Base-by-base conservation (phyloP, 2,888 invertebrate species). In the Thecocarcelia acutangulata region DNA sequence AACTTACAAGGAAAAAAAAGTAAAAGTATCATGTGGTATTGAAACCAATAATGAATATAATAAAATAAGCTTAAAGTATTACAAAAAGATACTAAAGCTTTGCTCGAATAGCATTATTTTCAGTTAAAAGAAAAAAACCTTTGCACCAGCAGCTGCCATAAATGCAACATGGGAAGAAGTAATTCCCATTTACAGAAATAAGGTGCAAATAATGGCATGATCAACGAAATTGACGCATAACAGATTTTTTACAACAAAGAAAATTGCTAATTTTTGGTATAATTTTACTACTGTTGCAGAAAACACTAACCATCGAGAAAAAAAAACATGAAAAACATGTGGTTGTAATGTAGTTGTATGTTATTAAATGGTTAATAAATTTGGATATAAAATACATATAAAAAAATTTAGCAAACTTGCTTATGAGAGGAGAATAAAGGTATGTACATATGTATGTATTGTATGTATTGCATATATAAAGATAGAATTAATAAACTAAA, bases 11-110 rank as follows among this genome's bases (percentile, higher is more conserved):
- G 1, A 33, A 33, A 33, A 75, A 50, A 80, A 81, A 73, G 56
- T 73, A 76, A 83, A 80, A 82, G 74, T 79, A 73, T 78, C 70
- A 79, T 81, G 61, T 78, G 73, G 64, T 61, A 73, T 48, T 72
- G 61, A 70, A 84, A 85, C 88, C 87, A 87, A 88, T 90, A 89
- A 90, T 88, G 87, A 84, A 83, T 85, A 85, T 87, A 87, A 90
- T 90, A 90, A 90, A 90, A 88, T 87, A 86, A 90, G 90, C 90
- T 90, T 86, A 87, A 86, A 86, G 88, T 87, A 87, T 89, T 89
- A 89, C 86, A 66, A 77, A n/a, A 33, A 80, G 68, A 73, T 42
- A 59, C 54, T 46, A 19, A 19, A 9, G 3, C 33, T 52, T 19
- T 46, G 44, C 73, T 2, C 44, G 21, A 46, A 17, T 56, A 75